phyloP scores from a whole-genome alignment of 2,113 vertebrate genomes.

The Eleginops maclovinus region DNA sequence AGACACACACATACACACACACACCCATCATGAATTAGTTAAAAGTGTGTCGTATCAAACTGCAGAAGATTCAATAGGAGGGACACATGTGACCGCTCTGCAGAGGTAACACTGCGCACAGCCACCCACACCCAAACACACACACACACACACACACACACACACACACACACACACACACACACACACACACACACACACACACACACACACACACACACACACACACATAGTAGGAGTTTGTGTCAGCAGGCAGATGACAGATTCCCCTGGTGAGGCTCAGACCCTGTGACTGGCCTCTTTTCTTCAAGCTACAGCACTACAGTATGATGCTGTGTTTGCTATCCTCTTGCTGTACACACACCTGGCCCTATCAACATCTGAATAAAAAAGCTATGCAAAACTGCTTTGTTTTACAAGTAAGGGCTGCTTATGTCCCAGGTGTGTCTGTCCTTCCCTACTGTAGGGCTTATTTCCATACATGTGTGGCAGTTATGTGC shows the following conservation, averaged over 20 bases:
- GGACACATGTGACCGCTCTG: slow-evolving; percentile 24
- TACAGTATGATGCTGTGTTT: neutral
- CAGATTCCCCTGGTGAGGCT: slow-evolving; percentile 1
- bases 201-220: neutral
- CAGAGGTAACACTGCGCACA: slow-evolving; percentile 34
- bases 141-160: neutral
- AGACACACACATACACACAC: neutral
- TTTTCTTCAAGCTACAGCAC: neutral
- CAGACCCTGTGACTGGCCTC: neutral
- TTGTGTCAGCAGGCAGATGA: slow-evolving; percentile 30
- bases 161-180: neutral
- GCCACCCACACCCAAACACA: too few species aligned
- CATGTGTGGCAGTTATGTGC: neutral
- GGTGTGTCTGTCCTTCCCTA: neutral
- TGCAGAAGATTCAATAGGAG: slow-evolving; percentile 32
- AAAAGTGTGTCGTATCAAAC: slow-evolving; percentile 38
- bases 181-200: neutral
- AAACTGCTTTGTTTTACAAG: neutral
- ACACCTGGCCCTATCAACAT: neutral
- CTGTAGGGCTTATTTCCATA: slow-evolving; percentile 13
- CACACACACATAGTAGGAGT: neutral
- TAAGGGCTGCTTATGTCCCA: neutral
- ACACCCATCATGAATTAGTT: slow-evolving; percentile 55
- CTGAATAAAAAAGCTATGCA: neutral
- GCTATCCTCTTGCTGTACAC: neutral